A percentile compares a stretch with the other conserved stretches of the same genome.
These are phyloP conservation scores for Apis dorsata DNA, from an alignment of 1,140 invertebrate species.

Conservation along the genomic window DNA sequence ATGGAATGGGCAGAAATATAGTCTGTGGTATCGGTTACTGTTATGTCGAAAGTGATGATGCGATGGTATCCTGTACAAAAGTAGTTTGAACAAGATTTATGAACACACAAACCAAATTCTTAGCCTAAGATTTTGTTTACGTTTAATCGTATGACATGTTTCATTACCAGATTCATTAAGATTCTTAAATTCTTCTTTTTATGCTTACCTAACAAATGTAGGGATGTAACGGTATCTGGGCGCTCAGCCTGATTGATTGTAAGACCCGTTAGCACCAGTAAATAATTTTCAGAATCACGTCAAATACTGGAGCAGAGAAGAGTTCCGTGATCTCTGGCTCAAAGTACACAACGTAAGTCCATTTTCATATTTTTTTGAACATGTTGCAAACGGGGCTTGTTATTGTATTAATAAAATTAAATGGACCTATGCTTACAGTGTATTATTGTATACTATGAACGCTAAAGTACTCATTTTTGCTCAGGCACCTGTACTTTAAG, in stretches of 20 bases:
- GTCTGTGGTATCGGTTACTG: conserved; percentile 65
- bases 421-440: conserved; percentile 66
- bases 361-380: conserved; percentile 22
- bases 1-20: conserved; percentile 73
- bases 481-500: conserved; percentile 68
- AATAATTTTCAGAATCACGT: conserved; percentile 57
- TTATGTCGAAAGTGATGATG: conserved; percentile 65
- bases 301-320: conserved; percentile 49
- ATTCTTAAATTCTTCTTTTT: conserved; percentile 41
- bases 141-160: conserved; percentile 55
- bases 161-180: conserved; percentile 51
- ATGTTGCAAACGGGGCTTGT: conserved; percentile 65
- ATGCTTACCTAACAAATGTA: conserved; percentile 66
- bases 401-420: conserved; percentile 67
- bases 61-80: conserved; percentile 72
- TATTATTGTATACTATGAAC: conserved; percentile 67
- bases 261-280: conserved; percentile 67
- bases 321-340: conserved; percentile 43
- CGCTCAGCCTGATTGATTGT: conserved; percentile 60
- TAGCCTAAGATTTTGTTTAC: conserved; percentile 65
- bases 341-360: conserved; percentile 59
- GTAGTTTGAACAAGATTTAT: conserved; percentile 69
- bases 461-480: conserved; percentile 67
- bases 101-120: conserved; percentile 73
- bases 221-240: conserved; percentile 63